A percentile compares a stretch with the other conserved stretches of the same genome.
Evolutionary conservation across 2,797 vertebrate genomes (phyloP).

Genomic region (Yasuhikotakia modesta): DNA sequence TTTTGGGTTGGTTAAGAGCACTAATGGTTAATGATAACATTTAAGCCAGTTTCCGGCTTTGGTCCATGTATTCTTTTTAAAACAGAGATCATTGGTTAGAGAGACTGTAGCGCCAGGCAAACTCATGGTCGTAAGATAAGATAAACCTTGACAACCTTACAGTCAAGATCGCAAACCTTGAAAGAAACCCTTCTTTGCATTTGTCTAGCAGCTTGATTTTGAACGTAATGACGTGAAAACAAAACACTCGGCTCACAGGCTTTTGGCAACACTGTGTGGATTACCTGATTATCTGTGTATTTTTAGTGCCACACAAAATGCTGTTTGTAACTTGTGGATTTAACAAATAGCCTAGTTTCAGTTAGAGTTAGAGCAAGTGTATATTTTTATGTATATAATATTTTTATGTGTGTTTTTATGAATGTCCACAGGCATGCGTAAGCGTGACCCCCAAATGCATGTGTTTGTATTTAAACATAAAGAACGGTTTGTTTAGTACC

Average conservation of each 20-base stretch:
- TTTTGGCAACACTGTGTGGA: neutral
- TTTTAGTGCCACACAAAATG: neutral
- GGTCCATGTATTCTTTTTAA: too few species aligned
- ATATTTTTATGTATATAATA: neutral
- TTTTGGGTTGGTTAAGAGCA: neutral
- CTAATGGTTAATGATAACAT: neutral
- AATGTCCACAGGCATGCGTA: too few species aligned
- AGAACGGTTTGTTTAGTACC: neutral
- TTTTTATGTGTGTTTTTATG: too few species aligned
- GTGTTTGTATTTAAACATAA: neutral
- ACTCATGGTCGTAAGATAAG: neutral
- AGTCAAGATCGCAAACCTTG: neutral
- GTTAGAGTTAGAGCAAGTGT: neutral
- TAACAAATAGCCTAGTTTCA: neutral
- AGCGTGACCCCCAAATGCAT: too few species aligned
- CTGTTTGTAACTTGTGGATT: neutral
- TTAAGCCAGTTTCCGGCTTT: too few species aligned
- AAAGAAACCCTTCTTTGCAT: neutral
- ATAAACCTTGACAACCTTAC: slow-evolving; percentile 9
- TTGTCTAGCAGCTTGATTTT: neutral
- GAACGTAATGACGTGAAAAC: neutral
- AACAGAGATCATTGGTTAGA: neutral
- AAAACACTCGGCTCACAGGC: too few species aligned
- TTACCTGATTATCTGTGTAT: neutral
- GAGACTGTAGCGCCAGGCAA: neutral